Evolutionary conservation across 2,113 vertebrate genomes (phyloP).

Genomic region (Amphilophus citrinellus): DNA sequence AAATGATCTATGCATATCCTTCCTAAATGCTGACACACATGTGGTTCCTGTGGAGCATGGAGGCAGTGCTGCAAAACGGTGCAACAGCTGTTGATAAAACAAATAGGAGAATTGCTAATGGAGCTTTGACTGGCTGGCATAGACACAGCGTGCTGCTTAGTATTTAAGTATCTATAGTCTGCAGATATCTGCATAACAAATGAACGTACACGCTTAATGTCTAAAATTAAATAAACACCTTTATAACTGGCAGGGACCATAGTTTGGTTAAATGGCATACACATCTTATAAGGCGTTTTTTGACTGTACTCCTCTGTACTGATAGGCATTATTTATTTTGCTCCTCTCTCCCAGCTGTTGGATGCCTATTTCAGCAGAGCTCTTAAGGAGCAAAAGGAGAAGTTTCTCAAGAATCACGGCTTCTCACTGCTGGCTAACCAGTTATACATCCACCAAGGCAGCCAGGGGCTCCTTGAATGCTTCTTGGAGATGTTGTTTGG

Average conservation of each 20-base stretch:
- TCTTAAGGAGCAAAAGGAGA: conserved; percentile 95
- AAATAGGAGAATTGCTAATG: background rate
- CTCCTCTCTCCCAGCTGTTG: conserved; percentile 83
- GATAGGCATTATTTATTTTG: background rate
- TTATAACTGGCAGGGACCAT: background rate
- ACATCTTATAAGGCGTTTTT: background rate
- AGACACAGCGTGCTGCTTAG: background rate
- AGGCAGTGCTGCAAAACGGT: background rate
- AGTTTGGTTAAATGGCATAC: background rate
- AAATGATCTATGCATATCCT: background rate
- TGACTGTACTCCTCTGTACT: background rate
- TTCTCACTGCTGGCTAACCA: conserved; percentile 98
- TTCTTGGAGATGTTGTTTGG: conserved; percentile 95
- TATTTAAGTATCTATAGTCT: background rate
- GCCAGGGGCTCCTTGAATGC: conserved; percentile 90
- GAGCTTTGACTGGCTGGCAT: background rate
- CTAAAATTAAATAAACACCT: background rate
- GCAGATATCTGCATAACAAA: background rate
- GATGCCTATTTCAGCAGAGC: conserved; percentile 96
- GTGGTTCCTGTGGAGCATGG: background rate
- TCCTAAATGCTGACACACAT: background rate
- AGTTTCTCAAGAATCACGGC: conserved; percentile 95
- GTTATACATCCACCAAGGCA: conserved; percentile 94
- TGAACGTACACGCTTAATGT: background rate
- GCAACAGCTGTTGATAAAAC: background rate